Conservation (phyloP, 2,888 invertebrate genomes). For the Harmothoe impar region DNA sequence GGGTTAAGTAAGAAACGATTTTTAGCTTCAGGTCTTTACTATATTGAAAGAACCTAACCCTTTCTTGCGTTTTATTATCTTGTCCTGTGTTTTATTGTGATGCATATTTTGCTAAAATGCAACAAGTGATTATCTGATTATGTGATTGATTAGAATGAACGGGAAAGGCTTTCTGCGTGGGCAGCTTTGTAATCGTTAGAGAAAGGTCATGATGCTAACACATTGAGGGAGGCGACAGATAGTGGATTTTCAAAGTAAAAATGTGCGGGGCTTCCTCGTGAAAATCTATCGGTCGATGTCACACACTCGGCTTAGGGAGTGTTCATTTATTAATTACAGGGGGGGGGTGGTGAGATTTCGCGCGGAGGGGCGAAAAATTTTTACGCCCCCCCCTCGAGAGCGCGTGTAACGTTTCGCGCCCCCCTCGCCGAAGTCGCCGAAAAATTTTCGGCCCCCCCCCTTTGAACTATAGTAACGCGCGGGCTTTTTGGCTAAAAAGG, state of each 20-base stretch:
- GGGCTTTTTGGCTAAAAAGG: too few species aligned
- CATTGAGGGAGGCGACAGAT: background rate
- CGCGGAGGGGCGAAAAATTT: too few species aligned
- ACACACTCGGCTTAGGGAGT: background rate
- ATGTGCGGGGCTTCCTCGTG: background rate
- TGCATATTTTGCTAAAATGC: background rate
- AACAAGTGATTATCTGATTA: background rate
- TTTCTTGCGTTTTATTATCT: background rate
- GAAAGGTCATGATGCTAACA: background rate
- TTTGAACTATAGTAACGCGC: too few species aligned
- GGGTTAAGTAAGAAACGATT: background rate
- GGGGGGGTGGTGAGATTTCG: too few species aligned
- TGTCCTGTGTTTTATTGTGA: background rate
- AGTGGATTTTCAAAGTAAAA: background rate
- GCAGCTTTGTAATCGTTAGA: background rate
- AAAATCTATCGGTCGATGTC: background rate
- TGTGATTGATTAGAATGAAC: background rate
- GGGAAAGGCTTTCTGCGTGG: background rate
- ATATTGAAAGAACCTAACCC: background rate
- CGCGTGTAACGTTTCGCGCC: too few species aligned
- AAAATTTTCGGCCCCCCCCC: too few species aligned
- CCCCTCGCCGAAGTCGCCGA: too few species aligned
- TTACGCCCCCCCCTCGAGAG: too few species aligned
- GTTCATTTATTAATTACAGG: too few species aligned
- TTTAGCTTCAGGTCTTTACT: background rate